Percentiles rank a stretch among this genome's conserved stretches.
phyloP scores from a whole-genome alignment of 2,113 vertebrate genomes.

The Chaetops frenatus region DNA sequence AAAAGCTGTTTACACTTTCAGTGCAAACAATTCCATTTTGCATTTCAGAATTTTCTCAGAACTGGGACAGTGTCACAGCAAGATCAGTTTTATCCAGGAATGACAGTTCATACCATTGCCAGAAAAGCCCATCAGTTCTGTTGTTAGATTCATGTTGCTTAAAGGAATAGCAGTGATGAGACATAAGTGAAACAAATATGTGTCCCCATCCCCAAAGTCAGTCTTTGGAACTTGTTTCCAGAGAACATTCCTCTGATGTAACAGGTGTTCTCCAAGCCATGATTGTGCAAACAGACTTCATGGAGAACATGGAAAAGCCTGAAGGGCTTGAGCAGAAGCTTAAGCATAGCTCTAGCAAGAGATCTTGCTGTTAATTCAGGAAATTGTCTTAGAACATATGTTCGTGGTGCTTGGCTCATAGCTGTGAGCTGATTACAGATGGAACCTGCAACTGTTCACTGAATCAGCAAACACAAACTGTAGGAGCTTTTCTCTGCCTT shows the following conservation, averaged over 20 bases:
- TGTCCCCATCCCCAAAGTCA: neutral
- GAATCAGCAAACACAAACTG: neutral
- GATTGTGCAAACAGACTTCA: neutral
- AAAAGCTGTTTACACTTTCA: neutral
- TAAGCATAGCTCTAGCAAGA: neutral
- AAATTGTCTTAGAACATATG: neutral
- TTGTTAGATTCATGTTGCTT: neutral
- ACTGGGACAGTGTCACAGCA: neutral
- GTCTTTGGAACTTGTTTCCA: neutral
- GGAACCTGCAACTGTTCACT: neutral
- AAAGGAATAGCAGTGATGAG: neutral
- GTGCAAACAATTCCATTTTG: neutral
- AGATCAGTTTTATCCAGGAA: neutral
- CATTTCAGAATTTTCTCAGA: neutral
- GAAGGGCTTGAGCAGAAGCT: neutral
- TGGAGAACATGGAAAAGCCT: neutral
- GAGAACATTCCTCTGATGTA: neutral
- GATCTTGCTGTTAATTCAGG: neutral
- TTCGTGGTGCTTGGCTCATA: neutral
- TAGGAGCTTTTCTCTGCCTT: neutral
- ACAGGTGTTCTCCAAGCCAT: neutral
- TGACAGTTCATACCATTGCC: neutral
- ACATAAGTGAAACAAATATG: neutral
- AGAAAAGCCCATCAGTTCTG: neutral
- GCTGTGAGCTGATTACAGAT: neutral